phyloP scores from a whole-genome alignment of 2,797 vertebrate species.

The Parambassis ranga region DNA sequence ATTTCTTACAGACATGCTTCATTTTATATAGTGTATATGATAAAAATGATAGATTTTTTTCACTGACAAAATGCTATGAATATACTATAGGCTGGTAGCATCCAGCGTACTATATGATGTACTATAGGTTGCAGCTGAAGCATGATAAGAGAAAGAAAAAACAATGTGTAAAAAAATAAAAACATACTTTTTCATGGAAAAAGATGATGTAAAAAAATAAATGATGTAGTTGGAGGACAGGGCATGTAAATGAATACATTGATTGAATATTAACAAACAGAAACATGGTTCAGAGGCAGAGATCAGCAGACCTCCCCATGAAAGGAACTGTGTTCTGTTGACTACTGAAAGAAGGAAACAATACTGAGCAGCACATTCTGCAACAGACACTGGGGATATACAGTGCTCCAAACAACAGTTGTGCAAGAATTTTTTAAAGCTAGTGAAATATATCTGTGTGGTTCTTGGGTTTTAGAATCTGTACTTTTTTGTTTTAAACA shows the following conservation, averaged over 20 bases:
- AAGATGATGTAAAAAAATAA: no score
- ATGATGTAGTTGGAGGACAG: no score
- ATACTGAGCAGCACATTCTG: no score
- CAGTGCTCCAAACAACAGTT: no score
- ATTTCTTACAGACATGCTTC: slow-evolving; percentile 47
- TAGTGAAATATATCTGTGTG: no score
- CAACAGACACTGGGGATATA: no score
- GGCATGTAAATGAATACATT: no score
- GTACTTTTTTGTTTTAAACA: no score
- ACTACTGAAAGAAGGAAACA: no score
- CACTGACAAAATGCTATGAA: slow-evolving; percentile 41
- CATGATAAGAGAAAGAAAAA: slow-evolving; percentile 22
- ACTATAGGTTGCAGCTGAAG: slow-evolving; percentile 19
- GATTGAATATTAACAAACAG: background rate
- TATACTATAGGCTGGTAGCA: slow-evolving; percentile 17
- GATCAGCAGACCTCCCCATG: background rate
- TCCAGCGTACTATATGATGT: slow-evolving; percentile 32
- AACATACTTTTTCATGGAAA: background rate
- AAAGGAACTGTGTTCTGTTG: no score
- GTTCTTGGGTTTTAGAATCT: no score
- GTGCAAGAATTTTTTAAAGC: no score
- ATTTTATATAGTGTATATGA: slow-evolving; percentile 57
- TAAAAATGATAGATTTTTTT: slow-evolving; percentile 55
- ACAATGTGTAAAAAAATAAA: background rate
- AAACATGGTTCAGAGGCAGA: background rate